A percentile compares a stretch with the other conserved stretches of the same genome.
Evolutionary conservation across 1,140 invertebrate genomes (phyloP).

Genomic region (Aleiodes sp.): DNA sequence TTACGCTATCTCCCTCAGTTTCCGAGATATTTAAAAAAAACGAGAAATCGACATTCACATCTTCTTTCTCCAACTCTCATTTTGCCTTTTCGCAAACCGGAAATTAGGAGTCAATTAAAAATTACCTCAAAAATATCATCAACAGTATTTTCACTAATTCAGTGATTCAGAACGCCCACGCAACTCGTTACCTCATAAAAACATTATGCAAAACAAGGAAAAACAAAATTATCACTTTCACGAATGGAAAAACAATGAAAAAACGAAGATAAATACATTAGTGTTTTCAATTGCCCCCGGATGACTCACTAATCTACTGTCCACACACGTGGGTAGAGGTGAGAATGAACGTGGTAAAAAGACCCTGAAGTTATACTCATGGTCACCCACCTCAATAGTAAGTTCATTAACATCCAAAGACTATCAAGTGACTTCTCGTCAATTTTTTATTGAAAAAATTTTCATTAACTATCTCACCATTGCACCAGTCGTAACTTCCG

Average conservation of each 20-base stretch:
- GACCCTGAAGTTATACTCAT: conserved; percentile 16
- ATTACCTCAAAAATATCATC: too few relatives aligned
- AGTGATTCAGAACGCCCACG: too few relatives aligned
- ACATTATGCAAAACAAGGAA: too few relatives aligned
- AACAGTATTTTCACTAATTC: too few relatives aligned
- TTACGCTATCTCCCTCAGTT: too few relatives aligned
- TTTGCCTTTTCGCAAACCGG: too few relatives aligned
- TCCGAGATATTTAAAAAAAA: too few relatives aligned
- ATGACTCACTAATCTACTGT: conserved; percentile 13
- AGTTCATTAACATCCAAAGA: conserved; percentile 50
- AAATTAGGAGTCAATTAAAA: too few relatives aligned
- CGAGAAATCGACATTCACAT: too few relatives aligned
- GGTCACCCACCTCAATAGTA: conserved; percentile 31
- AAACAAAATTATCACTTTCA: too few relatives aligned
- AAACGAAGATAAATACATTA: not conserved
- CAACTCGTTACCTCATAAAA: too few relatives aligned
- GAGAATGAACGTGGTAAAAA: conserved; percentile 43
- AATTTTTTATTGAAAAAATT: not conserved
- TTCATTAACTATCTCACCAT: conserved; percentile 8
- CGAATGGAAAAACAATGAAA: not conserved
- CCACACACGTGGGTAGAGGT: conserved; percentile 31
- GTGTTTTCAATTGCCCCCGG: conserved; percentile 4
- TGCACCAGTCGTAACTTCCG: not conserved
- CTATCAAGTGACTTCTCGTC: conserved; percentile 21
- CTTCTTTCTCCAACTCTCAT: too few relatives aligned